Evolutionary conservation across 2,888 invertebrate species (phyloP).

Genomic region (Drosophila greeni): DNA sequence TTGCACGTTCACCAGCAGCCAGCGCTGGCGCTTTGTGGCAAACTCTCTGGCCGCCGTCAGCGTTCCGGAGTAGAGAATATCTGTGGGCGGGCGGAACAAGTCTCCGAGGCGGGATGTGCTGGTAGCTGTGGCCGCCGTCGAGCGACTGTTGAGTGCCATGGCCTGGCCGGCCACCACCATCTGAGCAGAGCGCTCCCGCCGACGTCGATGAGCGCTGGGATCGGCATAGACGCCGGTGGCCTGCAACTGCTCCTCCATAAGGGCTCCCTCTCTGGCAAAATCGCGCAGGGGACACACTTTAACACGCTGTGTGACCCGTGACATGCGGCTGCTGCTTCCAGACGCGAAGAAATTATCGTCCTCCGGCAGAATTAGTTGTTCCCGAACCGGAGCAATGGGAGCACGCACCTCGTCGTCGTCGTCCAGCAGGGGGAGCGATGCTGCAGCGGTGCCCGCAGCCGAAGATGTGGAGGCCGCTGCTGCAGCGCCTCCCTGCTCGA

Average conservation of each 20-base stretch:
- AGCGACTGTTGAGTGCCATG: slow-evolving; percentile 42
- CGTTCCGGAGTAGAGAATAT: slow-evolving; percentile 83
- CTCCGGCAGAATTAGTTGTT: slow-evolving; percentile 76
- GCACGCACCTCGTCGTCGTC: slow-evolving; percentile 74
- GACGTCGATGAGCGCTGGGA: slow-evolving; percentile 46
- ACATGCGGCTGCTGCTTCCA: slow-evolving; percentile 56
- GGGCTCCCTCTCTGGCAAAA: slow-evolving; percentile 77
- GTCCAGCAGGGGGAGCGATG: slow-evolving; percentile 29
- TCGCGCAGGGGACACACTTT: slow-evolving; percentile 77
- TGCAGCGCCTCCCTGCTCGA: slow-evolving; percentile 68
- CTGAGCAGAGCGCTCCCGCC: slow-evolving; percentile 63
- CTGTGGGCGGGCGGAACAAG: slow-evolving; percentile 84
- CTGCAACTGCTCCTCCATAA: slow-evolving; percentile 77
- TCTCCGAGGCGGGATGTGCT: slow-evolving; percentile 82
- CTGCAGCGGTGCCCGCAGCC: slow-evolving; percentile 9
- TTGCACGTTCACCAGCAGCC: slow-evolving; percentile 86
- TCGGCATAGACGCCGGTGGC: slow-evolving; percentile 62
- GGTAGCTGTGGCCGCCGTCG: slow-evolving; percentile 36
- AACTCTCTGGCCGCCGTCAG: slow-evolving; percentile 81
- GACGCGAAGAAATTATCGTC: slow-evolving; percentile 77
- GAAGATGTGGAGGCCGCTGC: slow-evolving; percentile 33
- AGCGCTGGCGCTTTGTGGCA: slow-evolving; percentile 81
- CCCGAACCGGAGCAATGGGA: slow-evolving; percentile 77
- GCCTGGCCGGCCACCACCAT: slow-evolving; percentile 61
- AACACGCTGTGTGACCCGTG: slow-evolving; percentile 70